phyloP scores from a whole-genome alignment of 2,113 vertebrate species.

The Tursiops truncatus region DNA sequence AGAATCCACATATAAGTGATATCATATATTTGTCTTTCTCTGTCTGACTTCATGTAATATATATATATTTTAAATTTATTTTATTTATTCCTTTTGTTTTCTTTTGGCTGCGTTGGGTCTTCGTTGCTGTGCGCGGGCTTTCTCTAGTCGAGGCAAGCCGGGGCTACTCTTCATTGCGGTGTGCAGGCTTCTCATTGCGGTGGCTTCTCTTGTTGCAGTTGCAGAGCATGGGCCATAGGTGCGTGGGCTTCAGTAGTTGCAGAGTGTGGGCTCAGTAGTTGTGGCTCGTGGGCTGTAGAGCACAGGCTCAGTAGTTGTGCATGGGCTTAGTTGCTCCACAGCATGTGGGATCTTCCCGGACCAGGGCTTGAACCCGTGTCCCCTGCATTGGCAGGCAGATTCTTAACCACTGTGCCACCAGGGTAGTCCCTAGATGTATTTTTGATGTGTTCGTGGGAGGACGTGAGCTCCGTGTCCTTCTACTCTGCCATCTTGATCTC shows the following conservation, averaged over 20 bases:
- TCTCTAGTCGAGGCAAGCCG: background rate
- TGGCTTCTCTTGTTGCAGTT: background rate
- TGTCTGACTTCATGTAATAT: no score
- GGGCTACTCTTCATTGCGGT: background rate
- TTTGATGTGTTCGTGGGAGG: no score
- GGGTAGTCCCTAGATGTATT: background rate
- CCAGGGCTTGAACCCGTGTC: fast-evolving
- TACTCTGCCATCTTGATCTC: no score
- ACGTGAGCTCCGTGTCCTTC: no score
- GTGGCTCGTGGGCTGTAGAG: no score
- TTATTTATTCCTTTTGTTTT: background rate
- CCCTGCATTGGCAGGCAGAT: background rate
- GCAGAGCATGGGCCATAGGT: background rate
- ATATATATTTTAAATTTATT: no score
- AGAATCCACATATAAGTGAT: no score
- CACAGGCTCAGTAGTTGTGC: no score
- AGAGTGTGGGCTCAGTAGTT: no score
- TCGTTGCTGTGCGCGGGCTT: background rate
- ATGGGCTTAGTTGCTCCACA: no score
- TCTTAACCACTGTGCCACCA: background rate
- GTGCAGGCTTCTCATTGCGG: fast-evolving
- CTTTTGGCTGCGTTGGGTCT: background rate
- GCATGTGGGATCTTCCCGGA: background rate
- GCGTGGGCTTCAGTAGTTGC: background rate
- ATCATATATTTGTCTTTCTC: no score